Percentiles rank a stretch among this genome's conserved stretches.
These are phyloP conservation scores for Sminthurinus aureus DNA, from an alignment of 2,888 invertebrate species.

Conservation along the genomic window DNA sequence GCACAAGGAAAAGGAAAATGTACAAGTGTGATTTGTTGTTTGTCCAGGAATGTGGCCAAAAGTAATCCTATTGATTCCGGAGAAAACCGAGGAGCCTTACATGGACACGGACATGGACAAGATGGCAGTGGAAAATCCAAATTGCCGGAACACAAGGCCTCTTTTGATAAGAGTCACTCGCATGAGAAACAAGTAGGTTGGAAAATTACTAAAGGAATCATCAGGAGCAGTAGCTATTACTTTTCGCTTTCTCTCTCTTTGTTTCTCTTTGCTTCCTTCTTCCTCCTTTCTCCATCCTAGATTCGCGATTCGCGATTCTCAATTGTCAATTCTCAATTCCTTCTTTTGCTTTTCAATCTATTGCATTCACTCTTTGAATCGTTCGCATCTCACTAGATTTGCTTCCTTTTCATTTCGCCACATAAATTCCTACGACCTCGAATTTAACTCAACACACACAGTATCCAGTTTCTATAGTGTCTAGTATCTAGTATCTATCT, in stretches of 20 bases:
- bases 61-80: slow-evolving; percentile 44
- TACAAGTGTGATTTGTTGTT: background rate
- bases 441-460: background rate
- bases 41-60: slow-evolving; percentile 6
- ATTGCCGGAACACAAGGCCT: slow-evolving; percentile 36
- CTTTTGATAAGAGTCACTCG: slow-evolving; percentile 43
- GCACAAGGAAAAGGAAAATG: background rate
- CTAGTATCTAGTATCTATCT: no score
- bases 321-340: no score
- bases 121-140: slow-evolving; percentile 30
- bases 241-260: slow-evolving; percentile 19
- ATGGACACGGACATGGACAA: background rate
- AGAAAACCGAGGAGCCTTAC: slow-evolving; percentile 37
- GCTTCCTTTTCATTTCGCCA: background rate
- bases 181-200: slow-evolving; percentile 47
- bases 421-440: background rate
- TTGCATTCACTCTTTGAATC: no score
- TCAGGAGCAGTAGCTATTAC: slow-evolving; percentile 24
- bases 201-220: slow-evolving; percentile 44
- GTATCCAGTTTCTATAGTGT: no score
- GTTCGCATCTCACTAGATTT: no score
- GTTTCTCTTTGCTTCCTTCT: background rate
- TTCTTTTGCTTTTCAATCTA: no score
- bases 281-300: no score
- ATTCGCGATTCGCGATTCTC: no score